Conservation (phyloP, 1,140 invertebrate genomes). For the Magallana ariakensis region DNA sequence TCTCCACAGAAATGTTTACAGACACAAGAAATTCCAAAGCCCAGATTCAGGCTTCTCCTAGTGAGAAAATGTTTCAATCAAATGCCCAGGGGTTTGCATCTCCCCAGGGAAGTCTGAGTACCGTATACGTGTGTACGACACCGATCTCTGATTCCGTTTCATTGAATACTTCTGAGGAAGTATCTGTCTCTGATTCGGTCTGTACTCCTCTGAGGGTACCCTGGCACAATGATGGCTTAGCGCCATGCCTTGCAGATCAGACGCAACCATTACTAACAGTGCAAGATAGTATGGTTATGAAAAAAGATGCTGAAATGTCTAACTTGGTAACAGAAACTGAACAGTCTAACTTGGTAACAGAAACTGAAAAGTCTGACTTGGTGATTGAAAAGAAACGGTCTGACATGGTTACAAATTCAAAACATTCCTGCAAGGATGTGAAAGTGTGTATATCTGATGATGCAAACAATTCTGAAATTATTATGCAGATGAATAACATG, state of each 20-base stretch:
- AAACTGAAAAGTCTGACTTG: not conserved
- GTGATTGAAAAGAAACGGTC: too few relatives aligned
- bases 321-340: not conserved
- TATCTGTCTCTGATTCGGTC: too few relatives aligned
- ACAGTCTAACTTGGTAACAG: not conserved
- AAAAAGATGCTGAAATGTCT: not conserved
- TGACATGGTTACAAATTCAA: too few relatives aligned
- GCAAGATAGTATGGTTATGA: not conserved
- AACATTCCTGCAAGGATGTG: too few relatives aligned
- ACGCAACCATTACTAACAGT: not conserved
- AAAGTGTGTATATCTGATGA: too few relatives aligned
- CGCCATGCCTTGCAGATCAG: not conserved
- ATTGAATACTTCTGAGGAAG: not conserved
- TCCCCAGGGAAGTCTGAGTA: not conserved
- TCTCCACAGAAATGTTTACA: too few relatives aligned
- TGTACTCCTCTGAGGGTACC: not conserved
- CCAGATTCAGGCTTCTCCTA: too few relatives aligned
- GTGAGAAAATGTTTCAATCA: too few relatives aligned
- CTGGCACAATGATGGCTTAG: not conserved
- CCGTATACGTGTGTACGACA: not conserved
- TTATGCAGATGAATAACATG: too few relatives aligned
- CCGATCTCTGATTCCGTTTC: not conserved
- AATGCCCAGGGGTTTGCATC: not conserved
- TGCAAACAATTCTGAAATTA: too few relatives aligned
- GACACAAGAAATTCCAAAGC: too few relatives aligned